Evolutionary conservation across 2,888 invertebrate species (phyloP).

Genomic region (Lasioglossum malachurum): DNA sequence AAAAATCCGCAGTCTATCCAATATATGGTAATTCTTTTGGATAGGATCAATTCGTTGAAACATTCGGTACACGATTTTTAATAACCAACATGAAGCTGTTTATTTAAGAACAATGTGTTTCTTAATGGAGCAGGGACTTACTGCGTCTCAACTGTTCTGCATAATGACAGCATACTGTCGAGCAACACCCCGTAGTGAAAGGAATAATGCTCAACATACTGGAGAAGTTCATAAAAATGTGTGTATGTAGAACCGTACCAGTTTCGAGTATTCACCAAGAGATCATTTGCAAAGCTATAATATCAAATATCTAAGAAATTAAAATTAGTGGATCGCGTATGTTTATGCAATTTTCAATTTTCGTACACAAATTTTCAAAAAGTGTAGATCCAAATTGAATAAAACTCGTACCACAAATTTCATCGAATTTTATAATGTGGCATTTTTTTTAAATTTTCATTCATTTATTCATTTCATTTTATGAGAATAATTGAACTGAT

Average conservation of each 20-base stretch:
- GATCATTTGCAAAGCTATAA: neutral
- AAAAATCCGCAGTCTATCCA: too few species aligned
- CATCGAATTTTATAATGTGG: too few species aligned
- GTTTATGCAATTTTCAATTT: too few species aligned
- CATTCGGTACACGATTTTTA: too few species aligned
- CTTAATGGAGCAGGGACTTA: neutral
- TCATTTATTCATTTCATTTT: too few species aligned
- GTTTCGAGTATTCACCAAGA: neutral
- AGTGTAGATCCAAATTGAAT: too few species aligned
- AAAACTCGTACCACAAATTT: too few species aligned
- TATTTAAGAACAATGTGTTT: neutral
- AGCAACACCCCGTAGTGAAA: neutral
- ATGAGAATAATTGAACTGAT: too few species aligned
- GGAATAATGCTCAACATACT: neutral
- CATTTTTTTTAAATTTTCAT: too few species aligned
- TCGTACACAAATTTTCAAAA: too few species aligned
- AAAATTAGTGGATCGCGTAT: neutral
- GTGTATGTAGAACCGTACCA: neutral
- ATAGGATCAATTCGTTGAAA: neutral
- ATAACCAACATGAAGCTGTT: too few species aligned
- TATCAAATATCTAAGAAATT: neutral
- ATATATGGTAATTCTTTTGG: too few species aligned
- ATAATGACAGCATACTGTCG: neutral
- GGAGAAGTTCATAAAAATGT: slow-evolving; percentile 1
- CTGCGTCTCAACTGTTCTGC: neutral